Evolutionary conservation across 2,113 vertebrate genomes (phyloP), one percentile per base, ranked within the genome.

Genomic region (Megalops atlanticus): DNA sequence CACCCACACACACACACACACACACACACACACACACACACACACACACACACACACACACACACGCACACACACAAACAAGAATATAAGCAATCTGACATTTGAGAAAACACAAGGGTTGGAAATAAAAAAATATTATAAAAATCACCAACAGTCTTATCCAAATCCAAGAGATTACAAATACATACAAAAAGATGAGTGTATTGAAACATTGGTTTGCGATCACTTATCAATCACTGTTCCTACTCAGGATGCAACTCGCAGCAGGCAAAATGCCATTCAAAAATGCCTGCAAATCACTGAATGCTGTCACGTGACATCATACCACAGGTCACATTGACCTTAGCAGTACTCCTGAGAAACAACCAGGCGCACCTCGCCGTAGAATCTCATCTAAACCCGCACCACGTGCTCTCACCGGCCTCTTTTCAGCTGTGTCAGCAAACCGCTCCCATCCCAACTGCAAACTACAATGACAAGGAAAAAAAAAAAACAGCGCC

Each of bases 401-500:
- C 18, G 35, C 8, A 16, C 80, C 0, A n/a, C 31, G 58, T 15
- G n/a, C 21, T 39, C 18, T 74, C 69, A 6, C 36, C 12, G 21
- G 10, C 72, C 15, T 47, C 3, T 41, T 47, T 80, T 31, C n/a
- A 18, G 77, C 79, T 36, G 27, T 24, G n/a, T 81, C 83, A 84
- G 83, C 75, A 84, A 77, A 41, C 15, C 1, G 4, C 45, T 7
- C 1, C 12, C 49, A 80, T 43, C 47, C 70, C 10, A 77, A 73
- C 79, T 24, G 79, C 35, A n/a, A 43, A 77, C 49, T 71, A 77
- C 43, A 71, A 38, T 24, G 45, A 11, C 33, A 4, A 35, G 71
- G 82, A n/a, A 78, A 81, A 81, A 78, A 81, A 81, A 78, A 81
- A 8, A 45, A n/a, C 69, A 80, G 77, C 80, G 31, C n/a, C 68